Evolutionary conservation across 1,140 invertebrate species (phyloP), one percentile per base, ranked within the genome.

Genomic region (Euwallacea fornicatus): DNA sequence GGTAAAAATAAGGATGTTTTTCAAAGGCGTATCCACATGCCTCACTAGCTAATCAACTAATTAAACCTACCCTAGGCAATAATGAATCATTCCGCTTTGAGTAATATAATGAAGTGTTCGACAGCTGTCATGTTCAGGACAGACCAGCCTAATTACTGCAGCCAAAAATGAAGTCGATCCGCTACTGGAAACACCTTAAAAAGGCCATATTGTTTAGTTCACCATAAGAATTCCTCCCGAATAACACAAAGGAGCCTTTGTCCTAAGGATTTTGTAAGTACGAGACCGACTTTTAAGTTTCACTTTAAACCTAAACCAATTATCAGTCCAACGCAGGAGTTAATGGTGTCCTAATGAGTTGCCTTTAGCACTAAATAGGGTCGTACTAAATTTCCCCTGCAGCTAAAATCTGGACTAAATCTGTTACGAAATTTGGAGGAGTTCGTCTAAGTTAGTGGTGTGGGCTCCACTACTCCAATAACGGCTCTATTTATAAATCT

Each of bases 311-410:
- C 58, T 62, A 69, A 69, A 69, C 67, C 59, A 69, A 69, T 69
- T 69, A 69, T 69, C 62, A 69, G 67, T 62, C 46, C 60, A 69
- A 62, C 54, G 59, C 60, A 62, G 42, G 58, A 50, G 46, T 69
- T 69, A 69, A 69, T 69, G 67, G 59, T 69, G 55, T 61, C 50
- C 67, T 62, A 69, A 69, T 69, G 59, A 69, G 67, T 69, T 43
- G 58, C 59, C 67, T 62, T 62, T 62, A 54, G 67, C 46, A 55
- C 15, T 43, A 62, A 69, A 69, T 69, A 62, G 67, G 67, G 47
- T 69, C 33, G 42, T 53, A 69, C 44, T 41, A 61, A 62, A 69
- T 62, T 69, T 62, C 47, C 58, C 42, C 16, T 69, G 21, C 44
- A 54, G 67, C 67, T 62, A 13, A 69, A 69, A 58, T 66, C 54